Base-by-base conservation (phyloP, 2,797 vertebrate genomes). In the Coilia nasus region DNA sequence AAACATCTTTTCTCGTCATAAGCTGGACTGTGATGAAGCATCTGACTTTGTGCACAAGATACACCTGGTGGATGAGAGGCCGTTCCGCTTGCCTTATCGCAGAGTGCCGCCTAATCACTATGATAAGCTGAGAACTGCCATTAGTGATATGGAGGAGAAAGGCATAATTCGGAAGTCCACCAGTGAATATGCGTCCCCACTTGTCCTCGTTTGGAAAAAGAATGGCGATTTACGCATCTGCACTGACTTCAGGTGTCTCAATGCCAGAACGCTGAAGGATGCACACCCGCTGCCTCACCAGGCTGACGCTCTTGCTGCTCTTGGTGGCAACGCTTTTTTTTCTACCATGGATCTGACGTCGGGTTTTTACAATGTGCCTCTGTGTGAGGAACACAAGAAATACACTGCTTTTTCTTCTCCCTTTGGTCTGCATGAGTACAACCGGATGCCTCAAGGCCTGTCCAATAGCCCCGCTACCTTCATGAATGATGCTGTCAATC, bases 21-120 rank as follows among this genome's bases (percentile, higher is more conserved):
- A 83, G 41, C 28, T 87, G 23, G 84, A 87, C 82, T 87, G 78
- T 81, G 82, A 82, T 21, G 82, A 71, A 31, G 86, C 86, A 15
- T 67, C 31, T 10, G 78, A 59, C 17, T 87, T 87, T 25, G 78
- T 84, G 19, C 82, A 86, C 71, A 82, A 80, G 59, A 86, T 84
- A 31, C 81, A 59, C n/a, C 46, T 87, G 15, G 56, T 83, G 21
- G 86, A 87, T 67, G 86, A 87, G 17, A 59, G 25, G 54, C 84
- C 82, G 0, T 85, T 87, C 62, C 59, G 59, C 9, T 41, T 85
- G 41, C 82, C 84, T 31, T 85, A 87, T 59, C 28, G 84, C 17
- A 59, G 46, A 21, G 82, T 85, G 15, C 84, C 84, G n/a, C 83
- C 81, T 17, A 81, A 57, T 56, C 82, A 86, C 25, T 86, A 86